Evolutionary conservation across 2,797 vertebrate genomes (phyloP).

Genomic region (Enteromius viviparus): DNA sequence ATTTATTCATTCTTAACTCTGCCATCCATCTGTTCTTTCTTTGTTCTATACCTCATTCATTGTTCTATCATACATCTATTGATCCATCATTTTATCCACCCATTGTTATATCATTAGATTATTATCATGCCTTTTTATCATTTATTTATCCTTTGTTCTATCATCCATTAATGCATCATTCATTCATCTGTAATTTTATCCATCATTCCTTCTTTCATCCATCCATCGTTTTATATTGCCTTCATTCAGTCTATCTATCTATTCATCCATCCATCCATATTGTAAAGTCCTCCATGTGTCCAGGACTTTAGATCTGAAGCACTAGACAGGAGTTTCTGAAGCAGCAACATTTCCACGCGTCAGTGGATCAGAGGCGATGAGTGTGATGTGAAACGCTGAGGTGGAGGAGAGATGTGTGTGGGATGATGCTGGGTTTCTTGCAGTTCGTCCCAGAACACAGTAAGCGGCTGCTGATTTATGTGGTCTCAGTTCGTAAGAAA

Average conservation of each 20-base stretch:
- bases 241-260: not conserved
- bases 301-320: not conserved
- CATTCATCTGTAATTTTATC: not conserved
- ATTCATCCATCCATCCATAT: not conserved
- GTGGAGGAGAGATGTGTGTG: conserved; percentile 13
- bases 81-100: not conserved
- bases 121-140: too few relatives aligned
- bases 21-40: too few relatives aligned
- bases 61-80: too few relatives aligned
- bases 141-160: not conserved
- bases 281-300: not conserved
- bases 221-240: not conserved
- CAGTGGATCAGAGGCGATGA: conserved; percentile 9
- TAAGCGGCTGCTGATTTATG: conserved; percentile 23
- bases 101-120: too few relatives aligned
- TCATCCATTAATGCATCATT: not conserved
- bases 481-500: conserved; percentile 6
- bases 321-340: not conserved
- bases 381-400: conserved; percentile 37
- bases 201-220: not conserved
- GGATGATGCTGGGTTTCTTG: conserved; percentile 3
- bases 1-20: not conserved
- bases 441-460: conserved; percentile 6
- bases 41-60: too few relatives aligned
- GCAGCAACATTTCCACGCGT: not conserved